Conservation (phyloP, 2,797 vertebrate species). For the Microctenopoma stevenorrisi region DNA sequence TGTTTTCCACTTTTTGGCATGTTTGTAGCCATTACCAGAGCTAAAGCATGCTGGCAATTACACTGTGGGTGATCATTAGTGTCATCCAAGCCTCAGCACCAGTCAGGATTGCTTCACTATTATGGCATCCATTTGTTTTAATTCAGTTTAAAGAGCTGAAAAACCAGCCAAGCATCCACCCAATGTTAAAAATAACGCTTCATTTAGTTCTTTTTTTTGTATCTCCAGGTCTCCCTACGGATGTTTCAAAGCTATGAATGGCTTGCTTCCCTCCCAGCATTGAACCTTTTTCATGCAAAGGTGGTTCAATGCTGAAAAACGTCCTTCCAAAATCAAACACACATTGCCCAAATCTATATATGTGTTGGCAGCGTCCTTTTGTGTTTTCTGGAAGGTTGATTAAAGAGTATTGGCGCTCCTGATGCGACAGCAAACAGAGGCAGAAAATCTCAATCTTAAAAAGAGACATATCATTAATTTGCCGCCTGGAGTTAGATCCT, state of each 20-base stretch:
- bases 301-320: constrained; percentile 16
- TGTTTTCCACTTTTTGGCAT: constrained; percentile 10
- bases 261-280: constrained; percentile 9
- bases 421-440: constrained; percentile 52
- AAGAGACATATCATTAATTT: constrained; percentile 67
- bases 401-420: constrained; percentile 51
- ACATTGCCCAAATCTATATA: constrained; percentile 31
- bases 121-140: constrained; percentile 47
- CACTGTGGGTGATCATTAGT: constrained; percentile 49
- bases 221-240: constrained; percentile 26
- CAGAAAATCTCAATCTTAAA: constrained; percentile 47
- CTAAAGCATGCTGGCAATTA: constrained; percentile 36
- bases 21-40: constrained; percentile 32
- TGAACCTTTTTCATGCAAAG: constrained; percentile 22
- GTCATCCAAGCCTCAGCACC: constrained; percentile 40
- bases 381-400: constrained; percentile 35
- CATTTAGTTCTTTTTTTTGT: constrained; percentile 24
- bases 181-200: constrained; percentile 7
- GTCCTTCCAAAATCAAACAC: constrained; percentile 38
- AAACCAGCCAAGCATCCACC: constrained; percentile 20
- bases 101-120: constrained; percentile 8
- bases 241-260: constrained; percentile 9
- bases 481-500: constrained; percentile 56
- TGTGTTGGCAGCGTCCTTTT: constrained; percentile 29
- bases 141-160: constrained; percentile 23